Evolutionary conservation across 2,113 vertebrate genomes (phyloP), one percentile per base, ranked within the genome.

Genomic region (Piaya cayana): DNA sequence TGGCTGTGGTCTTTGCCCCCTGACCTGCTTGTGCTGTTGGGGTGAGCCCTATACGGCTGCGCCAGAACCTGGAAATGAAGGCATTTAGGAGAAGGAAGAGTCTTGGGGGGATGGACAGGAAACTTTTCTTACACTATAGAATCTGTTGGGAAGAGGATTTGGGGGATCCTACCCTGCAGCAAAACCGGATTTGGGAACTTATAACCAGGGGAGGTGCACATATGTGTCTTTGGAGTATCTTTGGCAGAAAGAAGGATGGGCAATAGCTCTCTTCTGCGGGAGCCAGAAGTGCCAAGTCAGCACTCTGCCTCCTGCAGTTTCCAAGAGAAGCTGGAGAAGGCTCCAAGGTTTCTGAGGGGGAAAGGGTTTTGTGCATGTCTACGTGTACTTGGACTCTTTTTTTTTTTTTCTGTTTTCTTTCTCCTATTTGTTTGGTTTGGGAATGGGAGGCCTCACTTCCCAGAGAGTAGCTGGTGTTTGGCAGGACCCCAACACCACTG

Each of bases 241-340:
- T 39, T 39, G 26, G 53, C 64, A 56, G 32, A 65, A 63, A 62
- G 34, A 69, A 75, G 45, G 45, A 75, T 7, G 42, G 67, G 52
- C 39, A 47, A 45, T 6, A 82, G 26, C 62, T 83, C 6, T 65
- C 14, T 32, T 74, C 65, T 9, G n/a, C 22, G 1, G 43, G 34
- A n/a, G 4, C 68, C 52, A 60, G 77, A 97, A 97, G 39, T 76
- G 96, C 94, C 93, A 82, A 96, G 86, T 98, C 96, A 98, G 97
- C 97, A 81, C 56, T 70, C 37, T 60, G 65, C 49, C 60, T 81
- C 42, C 75, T 47, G 77, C 78, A 50, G 2, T 82, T 94, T 94
- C 86, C 52, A 15, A 65, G 50, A 88, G 90, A 82, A 95, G 65
- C 81, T 92, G 79, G 81, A 93, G 72, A 93, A 93, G 65, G 82